phyloP scores from a whole-genome alignment of 2,888 invertebrate genomes.

The Hypolimnas misippus region DNA sequence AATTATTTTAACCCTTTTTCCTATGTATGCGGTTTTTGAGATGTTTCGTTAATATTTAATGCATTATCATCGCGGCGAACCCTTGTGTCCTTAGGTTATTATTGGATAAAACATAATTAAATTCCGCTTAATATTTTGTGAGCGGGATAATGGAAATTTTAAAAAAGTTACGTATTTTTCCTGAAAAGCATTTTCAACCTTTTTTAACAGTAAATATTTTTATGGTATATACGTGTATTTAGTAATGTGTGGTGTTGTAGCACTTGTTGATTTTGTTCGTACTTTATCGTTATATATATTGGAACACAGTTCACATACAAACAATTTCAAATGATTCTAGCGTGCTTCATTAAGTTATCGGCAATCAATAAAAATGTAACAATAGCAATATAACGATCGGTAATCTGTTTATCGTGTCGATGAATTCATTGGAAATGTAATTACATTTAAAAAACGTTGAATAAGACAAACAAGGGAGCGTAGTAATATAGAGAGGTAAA shows the following conservation, averaged over 20 bases:
- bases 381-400: conserved; percentile 4
- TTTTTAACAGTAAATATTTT: neutral
- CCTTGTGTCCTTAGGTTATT: neutral
- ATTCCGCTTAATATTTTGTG: neutral
- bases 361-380: conserved; percentile 1
- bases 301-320: too few species aligned
- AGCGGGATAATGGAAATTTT: neutral
- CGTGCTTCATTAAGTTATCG: neutral
- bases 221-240: too few species aligned
- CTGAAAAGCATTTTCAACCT: too few species aligned
- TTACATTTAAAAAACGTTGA: neutral
- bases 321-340: neutral
- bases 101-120: neutral
- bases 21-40: neutral
- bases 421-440: neutral
- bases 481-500: too few species aligned
- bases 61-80: neutral
- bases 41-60: neutral
- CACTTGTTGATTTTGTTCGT: too few species aligned
- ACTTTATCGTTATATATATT: too few species aligned
- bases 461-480: too few species aligned
- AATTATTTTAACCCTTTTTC: neutral
- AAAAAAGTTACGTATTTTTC: too few species aligned
- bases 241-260: too few species aligned
- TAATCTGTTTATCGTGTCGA: neutral